These are phyloP conservation scores for Rotaria socialis DNA, from an alignment of 2,888 invertebrate species.

Conservation along the genomic window DNA sequence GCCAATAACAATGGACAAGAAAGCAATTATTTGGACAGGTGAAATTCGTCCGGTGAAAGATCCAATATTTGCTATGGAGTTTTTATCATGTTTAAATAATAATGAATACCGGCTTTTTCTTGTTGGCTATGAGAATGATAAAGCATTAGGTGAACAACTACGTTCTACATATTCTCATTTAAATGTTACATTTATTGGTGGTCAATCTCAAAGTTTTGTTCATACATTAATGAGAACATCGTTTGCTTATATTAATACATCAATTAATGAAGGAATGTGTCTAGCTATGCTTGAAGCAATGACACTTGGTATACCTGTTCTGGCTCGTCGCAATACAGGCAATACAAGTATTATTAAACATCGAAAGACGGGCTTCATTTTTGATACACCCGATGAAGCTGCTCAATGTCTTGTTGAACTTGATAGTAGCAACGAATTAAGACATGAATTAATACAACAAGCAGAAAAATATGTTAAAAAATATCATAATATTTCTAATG, in stretches of 20 bases:
- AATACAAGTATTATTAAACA: conserved; percentile 51
- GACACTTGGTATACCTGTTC: conserved; percentile 52
- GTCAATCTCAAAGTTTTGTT: conserved; percentile 9
- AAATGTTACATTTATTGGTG: neutral
- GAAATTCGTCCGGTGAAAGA: conserved; percentile 56
- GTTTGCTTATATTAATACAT: conserved; percentile 54
- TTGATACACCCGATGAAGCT: conserved; percentile 47
- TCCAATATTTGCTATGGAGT: conserved; percentile 52
- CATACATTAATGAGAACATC: conserved; percentile 18
- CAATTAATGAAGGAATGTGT: conserved; percentile 57
- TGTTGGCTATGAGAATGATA: neutral
- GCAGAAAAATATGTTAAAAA: neutral
- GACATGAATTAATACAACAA: neutral
- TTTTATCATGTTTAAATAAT: conserved; percentile 49
- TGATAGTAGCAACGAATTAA: neutral
- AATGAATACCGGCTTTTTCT: neutral
- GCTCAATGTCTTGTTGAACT: neutral
- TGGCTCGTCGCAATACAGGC: conserved; percentile 53
- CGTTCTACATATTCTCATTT: neutral
- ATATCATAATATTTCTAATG: neutral
- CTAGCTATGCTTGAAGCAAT: conserved; percentile 56
- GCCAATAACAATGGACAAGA: neutral
- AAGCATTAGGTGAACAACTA: neutral
- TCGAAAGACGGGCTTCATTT: conserved; percentile 51
- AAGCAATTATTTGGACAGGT: conserved; percentile 51